A percentile compares a stretch with the other conserved stretches of the same genome.
These are phyloP conservation scores for Empis stercorea DNA, from an alignment of 2,888 invertebrate genomes.

Conservation along the genomic window DNA sequence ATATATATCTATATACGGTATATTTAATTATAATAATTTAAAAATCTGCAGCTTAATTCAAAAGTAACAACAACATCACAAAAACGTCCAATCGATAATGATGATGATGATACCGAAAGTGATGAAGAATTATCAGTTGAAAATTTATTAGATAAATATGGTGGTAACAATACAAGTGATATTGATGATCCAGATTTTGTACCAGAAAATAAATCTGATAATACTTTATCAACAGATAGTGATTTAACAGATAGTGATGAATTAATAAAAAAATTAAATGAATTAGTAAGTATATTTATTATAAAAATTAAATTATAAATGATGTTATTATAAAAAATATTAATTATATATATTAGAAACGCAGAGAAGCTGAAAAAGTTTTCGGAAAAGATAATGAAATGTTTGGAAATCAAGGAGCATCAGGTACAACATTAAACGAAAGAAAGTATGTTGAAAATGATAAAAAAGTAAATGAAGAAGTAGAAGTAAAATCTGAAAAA, in stretches of 20 bases:
- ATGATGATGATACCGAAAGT: slow-evolving; percentile 9
- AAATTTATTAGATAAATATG: slow-evolving; percentile 26
- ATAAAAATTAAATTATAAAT: too few relatives aligned
- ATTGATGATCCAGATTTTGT: slow-evolving; percentile 27
- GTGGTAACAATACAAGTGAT: slow-evolving; percentile 20
- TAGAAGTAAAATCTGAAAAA: not conserved
- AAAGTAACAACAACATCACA: not conserved
- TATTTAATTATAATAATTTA: too few relatives aligned
- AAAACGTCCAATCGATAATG: slow-evolving; percentile 18
- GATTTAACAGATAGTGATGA: slow-evolving; percentile 4
- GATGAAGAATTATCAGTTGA: slow-evolving; percentile 19
- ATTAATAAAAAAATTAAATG: not conserved
- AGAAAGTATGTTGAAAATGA: too few relatives aligned
- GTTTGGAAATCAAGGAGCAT: too few relatives aligned
- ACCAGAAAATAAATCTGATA: slow-evolving; percentile 12
- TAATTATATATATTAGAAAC: too few relatives aligned
- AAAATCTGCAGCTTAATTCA: not conserved
- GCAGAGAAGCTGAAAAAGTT: too few relatives aligned
- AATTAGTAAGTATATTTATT: too few relatives aligned
- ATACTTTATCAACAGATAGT: not conserved
- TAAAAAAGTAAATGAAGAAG: too few relatives aligned
- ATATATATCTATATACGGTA: too few relatives aligned
- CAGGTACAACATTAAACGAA: too few relatives aligned
- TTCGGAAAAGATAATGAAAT: too few relatives aligned
- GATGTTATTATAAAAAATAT: too few relatives aligned